These are phyloP conservation scores for Felis chaus DNA, from an alignment of 2,113 vertebrate genomes.

Conservation along the genomic window DNA sequence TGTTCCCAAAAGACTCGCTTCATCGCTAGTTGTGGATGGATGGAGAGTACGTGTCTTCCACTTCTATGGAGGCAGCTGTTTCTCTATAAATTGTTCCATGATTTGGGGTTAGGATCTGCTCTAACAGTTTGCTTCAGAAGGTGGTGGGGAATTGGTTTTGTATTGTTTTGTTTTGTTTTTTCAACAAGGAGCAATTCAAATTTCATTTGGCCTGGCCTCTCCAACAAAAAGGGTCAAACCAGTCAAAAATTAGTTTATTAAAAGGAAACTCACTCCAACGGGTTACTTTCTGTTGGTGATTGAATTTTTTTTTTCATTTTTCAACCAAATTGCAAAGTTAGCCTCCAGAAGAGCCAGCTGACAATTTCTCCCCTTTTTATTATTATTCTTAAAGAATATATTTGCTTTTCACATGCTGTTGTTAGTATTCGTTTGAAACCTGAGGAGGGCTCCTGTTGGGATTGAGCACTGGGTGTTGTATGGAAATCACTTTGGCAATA, in stretches of 20 bases:
- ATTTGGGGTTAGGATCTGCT: not conserved
- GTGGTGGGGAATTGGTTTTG: not conserved
- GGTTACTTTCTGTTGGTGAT: not conserved
- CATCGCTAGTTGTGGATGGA: not conserved
- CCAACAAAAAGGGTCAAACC: not conserved
- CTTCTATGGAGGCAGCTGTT: rapidly evolving
- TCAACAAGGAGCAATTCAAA: not conserved
- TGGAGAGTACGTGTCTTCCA: rapidly evolving
- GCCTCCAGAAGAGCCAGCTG: not conserved
- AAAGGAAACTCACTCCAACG: not conserved
- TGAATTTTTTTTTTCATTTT: constrained; percentile 10
- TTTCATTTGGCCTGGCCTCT: not conserved
- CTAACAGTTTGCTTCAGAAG: not conserved
- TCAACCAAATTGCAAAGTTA: not conserved
- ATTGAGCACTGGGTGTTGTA: too few relatives aligned
- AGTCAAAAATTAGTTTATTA: not conserved
- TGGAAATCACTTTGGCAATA: too few relatives aligned
- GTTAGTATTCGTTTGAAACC: not conserved
- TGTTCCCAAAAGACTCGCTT: not conserved
- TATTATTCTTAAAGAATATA: not conserved
- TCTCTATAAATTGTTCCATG: not conserved
- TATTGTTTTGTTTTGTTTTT: not conserved
- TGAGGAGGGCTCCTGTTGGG: not conserved
- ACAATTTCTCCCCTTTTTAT: not conserved
- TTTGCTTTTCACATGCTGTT: not conserved